phyloP scores from a whole-genome alignment of 2,113 vertebrate species.

The Abramis brama region DNA sequence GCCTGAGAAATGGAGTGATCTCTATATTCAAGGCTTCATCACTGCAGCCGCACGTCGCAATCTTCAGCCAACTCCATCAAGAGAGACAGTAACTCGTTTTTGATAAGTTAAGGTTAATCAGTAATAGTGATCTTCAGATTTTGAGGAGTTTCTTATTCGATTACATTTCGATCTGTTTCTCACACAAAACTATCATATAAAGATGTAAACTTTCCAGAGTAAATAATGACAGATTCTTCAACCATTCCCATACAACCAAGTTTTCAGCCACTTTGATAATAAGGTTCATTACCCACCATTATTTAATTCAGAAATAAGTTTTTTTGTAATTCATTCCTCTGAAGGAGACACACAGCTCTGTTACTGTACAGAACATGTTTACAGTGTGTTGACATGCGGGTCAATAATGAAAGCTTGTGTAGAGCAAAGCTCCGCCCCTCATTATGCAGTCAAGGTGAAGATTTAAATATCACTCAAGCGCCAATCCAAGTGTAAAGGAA shows the following conservation, averaged over 20 bases:
- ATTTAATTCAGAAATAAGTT: background rate
- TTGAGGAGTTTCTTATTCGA: background rate
- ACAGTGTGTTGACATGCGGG: slow-evolving; percentile 72
- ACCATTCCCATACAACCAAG: background rate
- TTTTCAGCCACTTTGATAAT: background rate
- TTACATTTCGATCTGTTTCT: background rate
- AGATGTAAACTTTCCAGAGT: background rate
- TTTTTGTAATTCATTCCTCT: background rate
- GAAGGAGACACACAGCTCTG: background rate
- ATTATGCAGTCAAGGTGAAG: slow-evolving; percentile 54
- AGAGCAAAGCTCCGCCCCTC: slow-evolving; percentile 50
- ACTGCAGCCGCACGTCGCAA: background rate
- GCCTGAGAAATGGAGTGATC: slow-evolving; percentile 43
- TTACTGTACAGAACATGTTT: slow-evolving; percentile 65
- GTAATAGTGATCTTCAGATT: background rate
- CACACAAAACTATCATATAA: background rate
- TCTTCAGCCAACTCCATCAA: background rate
- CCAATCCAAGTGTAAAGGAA: slow-evolving; percentile 77
- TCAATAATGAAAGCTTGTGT: slow-evolving; percentile 69
- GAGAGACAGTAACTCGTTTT: background rate
- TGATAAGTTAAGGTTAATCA: background rate
- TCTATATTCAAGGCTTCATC: slow-evolving; percentile 15
- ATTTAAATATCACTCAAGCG: slow-evolving; percentile 70
- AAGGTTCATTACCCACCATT: background rate
- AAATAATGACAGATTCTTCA: background rate